Evolutionary conservation across 2,113 vertebrate genomes (phyloP).

Genomic region (Noturus placidus): DNA sequence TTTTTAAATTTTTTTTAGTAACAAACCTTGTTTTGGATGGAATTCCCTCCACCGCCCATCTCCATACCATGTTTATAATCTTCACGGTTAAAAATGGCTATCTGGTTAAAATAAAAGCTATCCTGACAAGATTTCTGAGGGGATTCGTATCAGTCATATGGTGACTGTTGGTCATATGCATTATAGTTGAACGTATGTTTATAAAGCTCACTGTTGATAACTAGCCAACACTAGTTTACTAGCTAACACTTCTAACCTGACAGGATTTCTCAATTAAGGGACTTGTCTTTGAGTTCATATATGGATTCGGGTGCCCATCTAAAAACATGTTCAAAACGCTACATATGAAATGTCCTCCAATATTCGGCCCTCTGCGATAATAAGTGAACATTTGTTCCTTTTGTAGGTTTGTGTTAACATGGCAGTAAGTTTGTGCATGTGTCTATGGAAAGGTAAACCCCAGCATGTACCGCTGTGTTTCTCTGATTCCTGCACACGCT

Average conservation of each 20-base stretch:
- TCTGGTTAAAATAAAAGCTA: neutral
- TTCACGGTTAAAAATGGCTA: neutral
- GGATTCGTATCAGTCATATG: neutral
- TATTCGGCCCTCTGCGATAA: no score
- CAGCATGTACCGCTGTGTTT: constrained; percentile 60
- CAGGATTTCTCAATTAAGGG: neutral
- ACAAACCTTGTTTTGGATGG: neutral
- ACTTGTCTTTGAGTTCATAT: neutral
- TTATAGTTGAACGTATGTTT: neutral
- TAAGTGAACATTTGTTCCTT: constrained; percentile 8
- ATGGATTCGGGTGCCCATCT: neutral
- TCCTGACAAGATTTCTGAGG: neutral
- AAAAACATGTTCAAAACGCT: neutral
- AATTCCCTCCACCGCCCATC: neutral
- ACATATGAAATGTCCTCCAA: neutral
- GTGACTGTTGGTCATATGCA: neutral
- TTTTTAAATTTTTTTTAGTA: no score
- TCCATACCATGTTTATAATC: neutral
- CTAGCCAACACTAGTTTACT: neutral
- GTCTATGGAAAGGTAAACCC: constrained; percentile 58
- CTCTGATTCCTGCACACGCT: constrained; percentile 53
- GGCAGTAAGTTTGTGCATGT: neutral
- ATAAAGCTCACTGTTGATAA: neutral
- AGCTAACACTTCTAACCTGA: neutral
- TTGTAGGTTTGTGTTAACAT: neutral